These are phyloP conservation scores for Gadus chalcogrammus DNA, from an alignment of 2,113 vertebrate genomes.

Conservation along the genomic window DNA sequence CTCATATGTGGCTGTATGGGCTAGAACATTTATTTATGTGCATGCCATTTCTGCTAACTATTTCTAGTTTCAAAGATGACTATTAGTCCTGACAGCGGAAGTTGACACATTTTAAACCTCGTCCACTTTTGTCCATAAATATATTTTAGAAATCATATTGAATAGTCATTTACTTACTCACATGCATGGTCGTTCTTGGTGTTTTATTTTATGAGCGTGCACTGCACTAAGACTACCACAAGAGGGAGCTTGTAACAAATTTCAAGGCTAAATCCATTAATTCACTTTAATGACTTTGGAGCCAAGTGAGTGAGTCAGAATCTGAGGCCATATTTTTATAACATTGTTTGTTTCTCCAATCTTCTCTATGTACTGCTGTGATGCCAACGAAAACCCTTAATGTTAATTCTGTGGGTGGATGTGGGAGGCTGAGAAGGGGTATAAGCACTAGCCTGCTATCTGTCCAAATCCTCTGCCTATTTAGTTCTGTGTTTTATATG, in stretches of 20 bases:
- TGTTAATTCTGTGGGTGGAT: slow-evolving; percentile 39
- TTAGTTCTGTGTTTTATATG: background rate
- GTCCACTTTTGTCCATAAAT: no score
- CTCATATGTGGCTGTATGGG: no score
- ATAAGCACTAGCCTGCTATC: slow-evolving; percentile 26
- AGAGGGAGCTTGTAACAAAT: slow-evolving; percentile 30
- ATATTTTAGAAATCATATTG: no score
- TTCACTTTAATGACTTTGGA: slow-evolving; percentile 47
- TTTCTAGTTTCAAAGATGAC: no score
- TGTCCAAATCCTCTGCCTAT: slow-evolving; percentile 28
- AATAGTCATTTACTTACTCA: no score
- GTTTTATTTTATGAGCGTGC: no score
- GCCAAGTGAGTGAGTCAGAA: slow-evolving; percentile 62
- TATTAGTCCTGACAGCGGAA: no score
- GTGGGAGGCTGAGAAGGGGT: slow-evolving; percentile 59
- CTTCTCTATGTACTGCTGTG: slow-evolving; percentile 38
- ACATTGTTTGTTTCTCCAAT: slow-evolving; percentile 33
- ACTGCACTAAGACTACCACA: slow-evolving; percentile 26
- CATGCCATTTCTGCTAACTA: no score
- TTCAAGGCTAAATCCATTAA: slow-evolving; percentile 29
- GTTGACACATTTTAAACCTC: no score
- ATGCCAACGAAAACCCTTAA: slow-evolving; percentile 6
- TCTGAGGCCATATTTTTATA: slow-evolving; percentile 44
- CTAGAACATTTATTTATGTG: no score
- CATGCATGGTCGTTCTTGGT: no score